phyloP scores from a whole-genome alignment of 2,113 vertebrate genomes.

The Lynx canadensis region DNA sequence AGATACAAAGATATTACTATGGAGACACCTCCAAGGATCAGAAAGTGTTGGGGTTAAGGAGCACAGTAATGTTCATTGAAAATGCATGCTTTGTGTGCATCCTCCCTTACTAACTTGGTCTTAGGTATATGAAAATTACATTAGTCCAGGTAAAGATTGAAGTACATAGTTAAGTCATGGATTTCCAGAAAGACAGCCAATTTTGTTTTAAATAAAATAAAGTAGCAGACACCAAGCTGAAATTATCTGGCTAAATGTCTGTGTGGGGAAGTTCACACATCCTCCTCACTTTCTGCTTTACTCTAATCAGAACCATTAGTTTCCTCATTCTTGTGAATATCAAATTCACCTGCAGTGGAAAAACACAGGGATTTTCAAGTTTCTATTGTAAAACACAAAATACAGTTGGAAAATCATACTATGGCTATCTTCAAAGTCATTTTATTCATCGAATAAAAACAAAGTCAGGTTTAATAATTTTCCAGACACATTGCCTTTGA shows the following conservation, averaged over 20 bases:
- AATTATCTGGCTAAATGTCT: slow-evolving; percentile 77
- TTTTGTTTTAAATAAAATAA: slow-evolving; percentile 80
- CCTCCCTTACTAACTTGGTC: slow-evolving; percentile 4
- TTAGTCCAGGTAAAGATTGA: slow-evolving; percentile 61
- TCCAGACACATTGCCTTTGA: not conserved
- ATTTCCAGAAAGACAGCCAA: slow-evolving; percentile 73
- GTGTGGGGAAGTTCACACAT: slow-evolving; percentile 79
- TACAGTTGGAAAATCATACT: not conserved
- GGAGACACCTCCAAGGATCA: not conserved
- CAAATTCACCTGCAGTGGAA: slow-evolving; percentile 77
- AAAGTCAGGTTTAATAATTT: not conserved
- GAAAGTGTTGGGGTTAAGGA: not conserved
- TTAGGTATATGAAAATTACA: slow-evolving; percentile 38
- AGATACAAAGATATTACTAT: not conserved
- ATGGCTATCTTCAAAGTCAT: not conserved
- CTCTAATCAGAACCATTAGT: slow-evolving; percentile 77
- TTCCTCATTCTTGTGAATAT: slow-evolving; percentile 69
- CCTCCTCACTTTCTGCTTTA: slow-evolving; percentile 75
- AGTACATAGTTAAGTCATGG: slow-evolving; percentile 60
- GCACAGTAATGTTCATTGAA: not conserved
- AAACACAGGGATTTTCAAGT: slow-evolving; percentile 55
- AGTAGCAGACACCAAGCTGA: slow-evolving; percentile 78
- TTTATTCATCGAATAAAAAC: not conserved
- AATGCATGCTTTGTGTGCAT: not conserved
- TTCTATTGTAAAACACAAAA: slow-evolving; percentile 19